Base-by-base conservation (phyloP, 2,797 vertebrate species). In the Mormyrops attenuatus region DNA sequence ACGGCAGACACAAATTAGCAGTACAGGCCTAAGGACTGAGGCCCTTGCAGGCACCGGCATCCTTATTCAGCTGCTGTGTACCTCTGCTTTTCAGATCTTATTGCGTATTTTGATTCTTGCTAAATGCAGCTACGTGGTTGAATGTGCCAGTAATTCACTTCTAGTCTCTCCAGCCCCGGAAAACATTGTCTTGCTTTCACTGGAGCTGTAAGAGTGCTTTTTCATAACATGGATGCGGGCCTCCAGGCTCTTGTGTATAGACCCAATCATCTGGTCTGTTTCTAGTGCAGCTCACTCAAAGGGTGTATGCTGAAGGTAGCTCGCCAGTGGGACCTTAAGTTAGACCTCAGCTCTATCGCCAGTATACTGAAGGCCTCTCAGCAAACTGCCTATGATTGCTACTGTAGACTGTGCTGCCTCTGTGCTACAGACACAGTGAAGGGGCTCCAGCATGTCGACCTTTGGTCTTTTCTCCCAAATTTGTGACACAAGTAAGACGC, bases 71-170 rank as follows among this genome's bases (percentile, higher is more conserved):
- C 82, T 63, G 57, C 38, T 63, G 47, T 15, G n/a, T 60, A 66
- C 13, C 41, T 22, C 15, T 11, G 50, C 22, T 69, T 47, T 73
- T 44, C 55, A 15, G 26, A 26, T 87, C 3, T 20, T 49, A 63
- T 50, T 49, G 13, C n/a, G 1, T 38, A 34, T 26, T 57, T 87
- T 8, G 5, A 34, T 38, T 60, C 30, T 53, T 53, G 3, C 11
- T 4, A 86, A 30, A 53, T 17, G 15, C 52, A 20, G 53, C 34
- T 57, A 26, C 17, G 34, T 2, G 13, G 88, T 91, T 41, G 88
- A 92, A 94, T 91, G 91, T 91, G 85, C 13, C 89, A 92, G 90
- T 93, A 57, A 91, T 93, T 93, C 92, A 50, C 91, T 49, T 34
- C 11, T 15, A 73, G 66, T 73, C 66, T 73, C 30, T 73, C 4